These are phyloP conservation scores for Tenthredo scrophulariae DNA, from an alignment of 2,888 invertebrate species.

Conservation along the genomic window DNA sequence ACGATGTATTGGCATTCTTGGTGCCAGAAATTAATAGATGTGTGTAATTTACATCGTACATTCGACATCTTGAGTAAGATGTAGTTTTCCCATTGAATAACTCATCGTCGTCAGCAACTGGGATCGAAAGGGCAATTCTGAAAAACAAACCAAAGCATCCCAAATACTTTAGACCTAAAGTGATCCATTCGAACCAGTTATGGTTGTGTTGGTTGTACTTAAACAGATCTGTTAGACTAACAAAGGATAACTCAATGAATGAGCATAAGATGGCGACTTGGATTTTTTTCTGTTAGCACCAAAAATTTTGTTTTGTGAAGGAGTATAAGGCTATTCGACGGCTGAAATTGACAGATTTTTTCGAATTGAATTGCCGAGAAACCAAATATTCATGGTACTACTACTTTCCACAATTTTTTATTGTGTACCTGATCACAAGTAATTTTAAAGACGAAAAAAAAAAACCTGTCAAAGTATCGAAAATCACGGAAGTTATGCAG, in stretches of 20 bases:
- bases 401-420: too few relatives aligned
- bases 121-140: constrained; percentile 88
- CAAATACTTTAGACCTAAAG: background rate
- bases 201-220: background rate
- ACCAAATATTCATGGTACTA: too few relatives aligned
- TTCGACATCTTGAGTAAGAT: constrained; percentile 84
- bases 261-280: background rate
- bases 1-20: constrained; percentile 83
- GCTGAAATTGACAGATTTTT: too few relatives aligned
- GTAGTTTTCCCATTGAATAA: constrained; percentile 71
- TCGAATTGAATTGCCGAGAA: too few relatives aligned
- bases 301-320: background rate
- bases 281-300: background rate
- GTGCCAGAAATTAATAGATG: constrained; percentile 82
- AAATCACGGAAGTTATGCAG: too few relatives aligned
- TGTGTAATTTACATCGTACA: constrained; percentile 89
- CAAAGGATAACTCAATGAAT: background rate
- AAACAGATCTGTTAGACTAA: background rate
- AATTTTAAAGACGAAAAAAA: too few relatives aligned
- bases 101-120: constrained; percentile 76
- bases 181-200: background rate
- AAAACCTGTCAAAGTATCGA: too few relatives aligned
- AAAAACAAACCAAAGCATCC: background rate
- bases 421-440: too few relatives aligned
- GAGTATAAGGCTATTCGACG: too few relatives aligned